Conservation (phyloP, 2,888 invertebrate genomes). For the Lacanobia wlatinum region DNA sequence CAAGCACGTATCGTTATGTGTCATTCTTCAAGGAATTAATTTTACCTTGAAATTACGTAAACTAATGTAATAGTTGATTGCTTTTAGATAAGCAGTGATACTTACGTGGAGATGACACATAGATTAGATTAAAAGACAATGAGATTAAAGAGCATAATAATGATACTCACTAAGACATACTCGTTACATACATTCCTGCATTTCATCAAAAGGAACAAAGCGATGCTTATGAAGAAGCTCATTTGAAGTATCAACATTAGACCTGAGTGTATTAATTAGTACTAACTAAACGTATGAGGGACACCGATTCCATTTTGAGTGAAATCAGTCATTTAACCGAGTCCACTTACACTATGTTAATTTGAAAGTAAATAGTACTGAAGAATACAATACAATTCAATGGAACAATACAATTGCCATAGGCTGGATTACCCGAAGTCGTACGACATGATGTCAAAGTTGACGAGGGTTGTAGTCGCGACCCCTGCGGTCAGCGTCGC, state of each 20-base stretch:
- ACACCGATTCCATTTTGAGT: neutral
- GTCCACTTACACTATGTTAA: neutral
- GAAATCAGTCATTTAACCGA: neutral
- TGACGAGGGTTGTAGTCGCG: constrained; percentile 79
- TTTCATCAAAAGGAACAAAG: neutral
- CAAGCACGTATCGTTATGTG: neutral
- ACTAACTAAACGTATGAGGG: neutral
- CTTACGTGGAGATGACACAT: constrained; percentile 21
- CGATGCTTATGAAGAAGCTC: neutral
- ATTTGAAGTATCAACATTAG: neutral
- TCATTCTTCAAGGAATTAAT: constrained; percentile 11
- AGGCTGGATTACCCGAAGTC: constrained; percentile 63
- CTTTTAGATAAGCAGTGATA: constrained; percentile 46
- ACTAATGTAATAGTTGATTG: constrained; percentile 47
- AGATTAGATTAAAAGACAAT: constrained; percentile 43
- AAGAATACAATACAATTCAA: constrained; percentile 7
- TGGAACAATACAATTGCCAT: constrained; percentile 37
- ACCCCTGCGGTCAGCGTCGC: constrained; percentile 74
- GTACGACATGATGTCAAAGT: constrained; percentile 77
- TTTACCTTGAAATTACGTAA: constrained; percentile 46
- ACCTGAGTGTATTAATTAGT: neutral
- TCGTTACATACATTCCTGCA: neutral
- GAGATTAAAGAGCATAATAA: constrained; percentile 12
- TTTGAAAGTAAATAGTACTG: constrained; percentile 10
- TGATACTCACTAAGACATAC: constrained; percentile 9